Evolutionary conservation across 2,113 vertebrate genomes (phyloP).

Genomic region (Macroglossus sobrinus): DNA sequence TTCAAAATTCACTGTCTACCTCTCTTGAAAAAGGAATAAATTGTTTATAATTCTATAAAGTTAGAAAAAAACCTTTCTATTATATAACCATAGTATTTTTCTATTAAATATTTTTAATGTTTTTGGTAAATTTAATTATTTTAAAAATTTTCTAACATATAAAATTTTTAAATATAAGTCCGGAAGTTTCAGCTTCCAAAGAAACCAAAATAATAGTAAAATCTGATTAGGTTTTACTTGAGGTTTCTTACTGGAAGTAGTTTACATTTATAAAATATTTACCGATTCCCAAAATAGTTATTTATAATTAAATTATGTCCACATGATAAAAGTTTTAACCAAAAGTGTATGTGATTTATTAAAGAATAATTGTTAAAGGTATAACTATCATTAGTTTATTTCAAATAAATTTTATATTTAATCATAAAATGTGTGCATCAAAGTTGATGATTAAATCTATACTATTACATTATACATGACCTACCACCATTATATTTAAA

Average conservation of each 20-base stretch:
- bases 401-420: neutral
- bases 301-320: neutral
- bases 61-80: neutral
- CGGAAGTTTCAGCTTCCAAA: neutral
- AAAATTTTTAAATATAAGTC: neutral
- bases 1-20: neutral
- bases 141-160: neutral
- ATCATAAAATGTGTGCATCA: neutral
- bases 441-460: neutral
- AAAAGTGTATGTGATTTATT: neutral
- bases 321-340: neutral
- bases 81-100: neutral
- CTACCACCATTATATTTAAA: neutral
- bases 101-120: neutral
- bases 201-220: neutral
- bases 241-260: neutral
- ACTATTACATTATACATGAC: neutral
- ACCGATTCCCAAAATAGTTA: neutral
- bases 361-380: neutral
- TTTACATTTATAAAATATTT: neutral
- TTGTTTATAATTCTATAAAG: neutral
- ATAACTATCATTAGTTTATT: neutral
- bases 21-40: constrained; percentile 16
- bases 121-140: neutral
- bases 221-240: neutral